These are phyloP conservation scores for Crotalus tigris DNA, from an alignment of 2,113 vertebrate genomes.

Conservation along the genomic window DNA sequence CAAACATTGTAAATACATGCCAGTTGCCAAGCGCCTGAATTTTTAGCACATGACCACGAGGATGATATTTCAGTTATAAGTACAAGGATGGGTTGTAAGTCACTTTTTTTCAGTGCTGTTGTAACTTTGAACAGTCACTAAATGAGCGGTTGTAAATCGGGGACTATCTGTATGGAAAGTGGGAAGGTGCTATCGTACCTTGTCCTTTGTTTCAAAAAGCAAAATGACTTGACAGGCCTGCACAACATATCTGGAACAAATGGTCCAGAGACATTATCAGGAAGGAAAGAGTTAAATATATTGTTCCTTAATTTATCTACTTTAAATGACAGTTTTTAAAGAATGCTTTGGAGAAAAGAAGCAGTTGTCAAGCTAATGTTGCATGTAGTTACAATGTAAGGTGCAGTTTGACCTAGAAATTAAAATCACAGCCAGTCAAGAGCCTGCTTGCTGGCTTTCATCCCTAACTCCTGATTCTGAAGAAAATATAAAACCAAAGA, in stretches of 20 bases:
- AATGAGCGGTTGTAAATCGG: background rate
- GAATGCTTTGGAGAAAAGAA: background rate
- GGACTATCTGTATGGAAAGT: background rate
- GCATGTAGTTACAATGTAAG: background rate
- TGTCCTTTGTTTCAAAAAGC: background rate
- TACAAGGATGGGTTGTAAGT: background rate
- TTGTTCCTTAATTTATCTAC: background rate
- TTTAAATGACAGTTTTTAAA: background rate
- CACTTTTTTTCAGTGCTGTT: background rate
- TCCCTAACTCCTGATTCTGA: background rate
- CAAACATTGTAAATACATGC: background rate
- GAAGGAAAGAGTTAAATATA: background rate
- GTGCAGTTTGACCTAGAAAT: background rate
- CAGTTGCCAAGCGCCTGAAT: background rate
- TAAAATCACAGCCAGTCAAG: background rate
- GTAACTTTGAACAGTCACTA: background rate
- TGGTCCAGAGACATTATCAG: background rate
- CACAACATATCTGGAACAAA: background rate
- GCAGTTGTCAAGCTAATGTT: background rate
- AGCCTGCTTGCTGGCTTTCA: no score
- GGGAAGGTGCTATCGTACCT: background rate
- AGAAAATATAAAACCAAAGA: background rate
- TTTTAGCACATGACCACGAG: background rate
- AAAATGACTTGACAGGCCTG: background rate
- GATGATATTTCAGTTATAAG: background rate